Percentiles rank a stretch among this genome's conserved stretches.
Conservation (phyloP, 2,797 vertebrate species). For the Tokudaia muenninki region DNA sequence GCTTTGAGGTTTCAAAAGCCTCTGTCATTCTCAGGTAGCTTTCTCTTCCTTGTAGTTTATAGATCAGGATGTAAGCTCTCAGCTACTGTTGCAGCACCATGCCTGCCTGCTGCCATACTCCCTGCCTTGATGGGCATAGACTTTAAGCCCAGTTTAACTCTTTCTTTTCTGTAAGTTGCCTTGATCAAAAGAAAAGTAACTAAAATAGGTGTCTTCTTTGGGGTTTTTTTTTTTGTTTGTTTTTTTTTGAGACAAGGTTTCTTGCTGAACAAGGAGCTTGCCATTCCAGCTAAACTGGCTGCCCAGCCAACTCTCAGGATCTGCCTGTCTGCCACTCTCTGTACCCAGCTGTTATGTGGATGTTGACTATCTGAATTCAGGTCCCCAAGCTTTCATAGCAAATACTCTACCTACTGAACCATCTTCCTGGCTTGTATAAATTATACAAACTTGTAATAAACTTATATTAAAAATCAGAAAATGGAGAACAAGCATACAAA, state of each 20-base stretch:
- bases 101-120: not conserved
- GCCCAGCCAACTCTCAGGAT: not conserved
- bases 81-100: not conserved
- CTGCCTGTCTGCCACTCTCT: not conserved
- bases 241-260: not conserved
- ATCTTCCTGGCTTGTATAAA: not conserved
- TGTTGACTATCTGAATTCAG: not conserved
- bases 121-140: not conserved
- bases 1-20: not conserved
- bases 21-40: not conserved
- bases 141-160: not conserved
- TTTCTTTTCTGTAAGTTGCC: not conserved
- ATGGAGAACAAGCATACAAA: not conserved
- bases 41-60: not conserved
- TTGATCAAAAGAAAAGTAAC: not conserved
- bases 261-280: not conserved
- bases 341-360: not conserved
- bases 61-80: not conserved
- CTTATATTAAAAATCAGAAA: not conserved
- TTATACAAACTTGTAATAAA: slow-evolving; percentile 11
- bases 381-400: not conserved
- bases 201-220: not conserved
- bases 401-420: not conserved
- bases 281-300: not conserved
- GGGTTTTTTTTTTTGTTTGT: not conserved